Percentiles rank a stretch among this genome's conserved stretches.
These are phyloP conservation scores for Procambarus virginalis DNA, from an alignment of 1,140 invertebrate genomes.

Conservation along the genomic window DNA sequence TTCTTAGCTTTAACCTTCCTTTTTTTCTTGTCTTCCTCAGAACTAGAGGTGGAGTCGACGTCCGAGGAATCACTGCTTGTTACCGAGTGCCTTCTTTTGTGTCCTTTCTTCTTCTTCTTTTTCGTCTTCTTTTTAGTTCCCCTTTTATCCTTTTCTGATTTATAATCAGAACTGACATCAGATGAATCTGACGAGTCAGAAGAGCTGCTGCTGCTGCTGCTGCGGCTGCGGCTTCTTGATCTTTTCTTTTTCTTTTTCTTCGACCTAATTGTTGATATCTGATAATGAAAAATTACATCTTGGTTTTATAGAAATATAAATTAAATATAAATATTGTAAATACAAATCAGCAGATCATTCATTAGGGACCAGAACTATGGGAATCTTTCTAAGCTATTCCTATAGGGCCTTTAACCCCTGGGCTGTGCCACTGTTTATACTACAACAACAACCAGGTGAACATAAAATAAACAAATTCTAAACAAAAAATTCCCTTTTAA, in stretches of 20 bases:
- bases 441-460: too few species aligned
- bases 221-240: neutral
- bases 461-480: too few species aligned
- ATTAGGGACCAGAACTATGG: too few species aligned
- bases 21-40: constrained; percentile 31
- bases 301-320: too few species aligned
- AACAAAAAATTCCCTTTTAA: too few species aligned
- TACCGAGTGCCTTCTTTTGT: neutral
- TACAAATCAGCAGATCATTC: too few species aligned
- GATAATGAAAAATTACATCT: neutral
- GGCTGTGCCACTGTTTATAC: too few species aligned
- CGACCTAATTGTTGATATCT: constrained; percentile 33
- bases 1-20: constrained; percentile 44
- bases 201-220: neutral
- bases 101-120: constrained; percentile 15
- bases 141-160: constrained; percentile 11
- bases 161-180: neutral
- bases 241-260: constrained; percentile 35
- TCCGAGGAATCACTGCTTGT: constrained; percentile 34
- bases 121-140: constrained; percentile 10
- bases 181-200: constrained; percentile 15
- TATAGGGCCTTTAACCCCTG: too few species aligned
- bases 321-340: too few species aligned
- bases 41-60: neutral
- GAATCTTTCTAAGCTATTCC: too few species aligned